Base-by-base conservation (phyloP, 1,140 invertebrate genomes). In the Laupala kohalensis region DNA sequence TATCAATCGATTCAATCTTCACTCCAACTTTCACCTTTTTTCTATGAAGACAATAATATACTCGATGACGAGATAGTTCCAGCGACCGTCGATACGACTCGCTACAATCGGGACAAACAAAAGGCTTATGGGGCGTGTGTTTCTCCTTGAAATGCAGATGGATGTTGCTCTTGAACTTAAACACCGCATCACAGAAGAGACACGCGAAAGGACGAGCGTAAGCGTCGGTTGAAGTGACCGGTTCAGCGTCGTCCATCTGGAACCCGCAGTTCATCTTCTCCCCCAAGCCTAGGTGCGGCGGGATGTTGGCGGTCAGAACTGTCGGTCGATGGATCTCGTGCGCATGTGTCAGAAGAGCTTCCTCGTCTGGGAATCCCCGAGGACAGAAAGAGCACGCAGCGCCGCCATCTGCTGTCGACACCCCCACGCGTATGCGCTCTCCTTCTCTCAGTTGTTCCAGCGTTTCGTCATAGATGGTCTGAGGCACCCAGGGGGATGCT, bases 21-120 rank as follows among this genome's bases (percentile, higher is more conserved):
- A n/a, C n/a, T n/a, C n/a, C n/a, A n/a, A n/a, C n/a, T n/a, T n/a
- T n/a, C n/a, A n/a, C n/a, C n/a, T n/a, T n/a, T n/a, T n/a, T n/a
- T n/a, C n/a, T n/a, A n/a, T n/a, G n/a, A n/a, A n/a, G 71, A 67
- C 71, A 74, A 27, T 70, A 73, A 27, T 73, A 74, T 15, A 74
- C 72, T 64, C 69, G 64, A 37, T 74, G 71, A 27, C 72, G 71
- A 23, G 68, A 74, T 30, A 74, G 28, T 65, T 74, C 68, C 37
- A 74, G 73, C 4, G 68, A 73, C 23, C 72, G 62, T 26, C 71
- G 25, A 28, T 73, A 73, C 15, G 63, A 62, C 27, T 70, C 69
- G 28, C 70, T 29, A 29, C 72, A 73, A 63, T 73, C 72, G 23
- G 73, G 28, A 63, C 71, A 74, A 24, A 69, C 30, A 70, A 70